A percentile compares a stretch with the other conserved stretches of the same genome.
phyloP scores from a whole-genome alignment of 2,797 vertebrate species.

The Cirrhinus molitorella region DNA sequence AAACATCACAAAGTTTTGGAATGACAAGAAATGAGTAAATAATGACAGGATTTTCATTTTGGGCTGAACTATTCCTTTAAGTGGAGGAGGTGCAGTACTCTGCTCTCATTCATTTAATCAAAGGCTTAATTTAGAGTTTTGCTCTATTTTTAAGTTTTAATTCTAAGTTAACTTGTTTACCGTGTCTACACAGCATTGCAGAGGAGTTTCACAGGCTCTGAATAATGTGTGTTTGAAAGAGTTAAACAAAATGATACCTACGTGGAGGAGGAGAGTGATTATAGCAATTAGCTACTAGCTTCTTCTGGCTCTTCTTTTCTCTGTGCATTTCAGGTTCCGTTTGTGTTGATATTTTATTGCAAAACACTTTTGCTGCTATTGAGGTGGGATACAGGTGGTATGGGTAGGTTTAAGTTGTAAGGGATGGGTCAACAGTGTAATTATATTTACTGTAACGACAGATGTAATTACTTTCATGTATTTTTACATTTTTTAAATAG shows the following conservation, averaged over 20 bases:
- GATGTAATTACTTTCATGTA: too few species aligned
- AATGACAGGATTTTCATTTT: background rate
- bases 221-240: slow-evolving; percentile 11
- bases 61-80: background rate
- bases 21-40: background rate
- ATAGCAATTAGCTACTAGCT: slow-evolving; percentile 40
- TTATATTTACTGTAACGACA: too few species aligned
- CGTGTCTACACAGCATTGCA: background rate
- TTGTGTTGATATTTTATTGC: too few species aligned
- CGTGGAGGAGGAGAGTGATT: slow-evolving; percentile 43
- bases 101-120: slow-evolving; percentile 3
- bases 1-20: background rate
- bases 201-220: slow-evolving; percentile 25
- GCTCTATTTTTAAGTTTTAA: slow-evolving; percentile 29
- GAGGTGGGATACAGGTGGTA: too few species aligned
- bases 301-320: slow-evolving; percentile 4
- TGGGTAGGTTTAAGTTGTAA: too few species aligned
- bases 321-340: background rate
- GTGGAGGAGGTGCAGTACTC: background rate
- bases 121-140: slow-evolving; percentile 1
- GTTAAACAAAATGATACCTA: slow-evolving; percentile 13
- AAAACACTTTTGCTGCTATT: too few species aligned
- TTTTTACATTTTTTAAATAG: too few species aligned
- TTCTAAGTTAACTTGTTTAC: slow-evolving; percentile 24
- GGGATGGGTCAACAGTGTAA: too few species aligned